These are phyloP conservation scores for Montipora capitata DNA, from an alignment of 92 coral and sea anemone genomes.

Conservation along the genomic window DNA sequence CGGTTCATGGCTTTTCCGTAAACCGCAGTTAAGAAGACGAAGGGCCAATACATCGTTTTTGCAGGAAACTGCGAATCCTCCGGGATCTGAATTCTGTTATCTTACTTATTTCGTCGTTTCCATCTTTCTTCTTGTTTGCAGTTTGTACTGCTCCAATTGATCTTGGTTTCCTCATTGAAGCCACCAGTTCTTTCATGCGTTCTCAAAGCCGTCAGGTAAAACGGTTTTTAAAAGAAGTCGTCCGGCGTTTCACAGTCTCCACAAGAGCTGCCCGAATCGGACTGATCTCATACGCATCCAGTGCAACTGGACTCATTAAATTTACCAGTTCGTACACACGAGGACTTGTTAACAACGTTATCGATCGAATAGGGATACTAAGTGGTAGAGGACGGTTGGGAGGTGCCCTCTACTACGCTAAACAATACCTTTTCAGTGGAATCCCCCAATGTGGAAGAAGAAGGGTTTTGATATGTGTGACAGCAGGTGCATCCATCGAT, in stretches of 20 bases:
- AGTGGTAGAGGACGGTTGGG: constrained; percentile 63
- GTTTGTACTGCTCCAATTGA: constrained; percentile 70
- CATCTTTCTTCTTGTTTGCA: neutral
- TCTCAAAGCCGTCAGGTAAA: constrained; percentile 29
- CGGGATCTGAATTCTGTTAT: neutral
- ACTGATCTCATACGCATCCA: constrained; percentile 64
- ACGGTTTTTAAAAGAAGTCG: constrained; percentile 64
- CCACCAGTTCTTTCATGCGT: constrained; percentile 37
- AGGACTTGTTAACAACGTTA: constrained; percentile 4
- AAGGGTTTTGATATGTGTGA: constrained; percentile 72
- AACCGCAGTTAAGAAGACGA: too few relatives aligned
- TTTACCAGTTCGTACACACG: constrained; percentile 15
- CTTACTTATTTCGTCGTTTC: neutral
- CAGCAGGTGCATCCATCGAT: constrained; percentile 75
- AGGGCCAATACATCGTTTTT: too few relatives aligned
- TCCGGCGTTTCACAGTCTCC: constrained; percentile 72
- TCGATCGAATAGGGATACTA: constrained; percentile 32
- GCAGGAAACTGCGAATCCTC: too few relatives aligned
- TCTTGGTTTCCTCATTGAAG: constrained; percentile 79
- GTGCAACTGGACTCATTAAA: constrained; percentile 32
- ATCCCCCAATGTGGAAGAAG: constrained; percentile 78
- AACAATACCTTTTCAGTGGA: constrained; percentile 59
- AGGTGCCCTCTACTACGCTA: constrained; percentile 54
- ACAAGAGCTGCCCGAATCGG: constrained; percentile 77
- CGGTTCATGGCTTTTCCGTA: too few relatives aligned